Evolutionary conservation across 2,113 vertebrate genomes (phyloP).

Genomic region (Struthio camelus): DNA sequence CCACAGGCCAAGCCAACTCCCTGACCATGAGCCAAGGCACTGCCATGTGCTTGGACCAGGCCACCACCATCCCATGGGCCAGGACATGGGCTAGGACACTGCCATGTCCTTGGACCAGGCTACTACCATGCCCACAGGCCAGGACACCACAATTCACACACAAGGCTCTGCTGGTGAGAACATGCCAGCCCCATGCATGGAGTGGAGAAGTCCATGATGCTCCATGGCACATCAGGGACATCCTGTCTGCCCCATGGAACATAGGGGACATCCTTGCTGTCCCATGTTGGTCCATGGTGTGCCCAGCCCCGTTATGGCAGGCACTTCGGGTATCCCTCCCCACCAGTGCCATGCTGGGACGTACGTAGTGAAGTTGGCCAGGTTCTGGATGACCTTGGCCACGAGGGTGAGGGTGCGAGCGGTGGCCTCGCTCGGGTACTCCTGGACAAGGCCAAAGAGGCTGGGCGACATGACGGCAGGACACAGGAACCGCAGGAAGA

Average conservation of each 20-base stretch:
- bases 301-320: no score
- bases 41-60: background rate
- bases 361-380: conserved; percentile 92
- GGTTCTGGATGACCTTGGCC: conserved; percentile 96
- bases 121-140: background rate
- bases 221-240: no score
- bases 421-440: conserved; percentile 85
- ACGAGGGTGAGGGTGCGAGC: conserved; percentile 90
- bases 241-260: background rate
- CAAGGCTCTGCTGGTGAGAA: background rate
- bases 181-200: background rate
- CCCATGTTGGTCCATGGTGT: no score
- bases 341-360: background rate
- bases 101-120: background rate
- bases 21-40: background rate
- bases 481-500: conserved; percentile 93
- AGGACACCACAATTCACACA: background rate
- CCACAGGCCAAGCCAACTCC: no score
- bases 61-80: background rate
- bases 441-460: conserved; percentile 88
- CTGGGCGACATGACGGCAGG: conserved; percentile 93
- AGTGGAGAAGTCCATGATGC: background rate
- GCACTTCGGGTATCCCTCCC: background rate
- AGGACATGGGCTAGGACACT: background rate
- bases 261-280: rapidly evolving